Evolutionary conservation across 2,888 invertebrate species (phyloP).

Genomic region (Drosophila setosimentum): DNA sequence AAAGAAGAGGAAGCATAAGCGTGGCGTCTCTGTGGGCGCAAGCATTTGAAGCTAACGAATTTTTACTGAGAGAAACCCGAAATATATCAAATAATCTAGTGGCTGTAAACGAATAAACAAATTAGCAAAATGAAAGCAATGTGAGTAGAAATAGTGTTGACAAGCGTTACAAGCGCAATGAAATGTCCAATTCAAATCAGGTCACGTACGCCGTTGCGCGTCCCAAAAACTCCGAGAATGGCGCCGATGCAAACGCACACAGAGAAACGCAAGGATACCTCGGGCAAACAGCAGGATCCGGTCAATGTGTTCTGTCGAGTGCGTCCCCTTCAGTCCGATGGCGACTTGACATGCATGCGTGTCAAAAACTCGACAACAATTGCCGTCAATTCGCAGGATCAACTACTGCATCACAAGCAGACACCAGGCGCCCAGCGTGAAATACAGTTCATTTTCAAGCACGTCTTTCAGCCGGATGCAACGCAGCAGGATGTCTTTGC

Average conservation of each 20-base stretch:
- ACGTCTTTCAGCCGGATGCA: constrained; percentile 93
- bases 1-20: constrained; percentile 47
- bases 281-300: constrained; percentile 87
- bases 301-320: constrained; percentile 96
- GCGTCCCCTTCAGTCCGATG: constrained; percentile 90
- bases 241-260: constrained; percentile 29
- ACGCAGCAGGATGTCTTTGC: constrained; percentile 93
- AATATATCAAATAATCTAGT: background rate
- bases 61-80: background rate
- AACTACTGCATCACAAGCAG: constrained; percentile 87
- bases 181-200: constrained; percentile 42
- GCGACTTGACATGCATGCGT: constrained; percentile 89
- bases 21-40: constrained; percentile 75
- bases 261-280: constrained; percentile 58
- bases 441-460: constrained; percentile 92
- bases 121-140: constrained; percentile 62
- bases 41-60: constrained; percentile 68
- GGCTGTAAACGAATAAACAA: constrained; percentile 1
- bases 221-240: constrained; percentile 63
- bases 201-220: constrained; percentile 79
- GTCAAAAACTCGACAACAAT: constrained; percentile 90
- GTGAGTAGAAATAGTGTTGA: constrained; percentile 52
- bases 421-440: constrained; percentile 87
- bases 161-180: background rate
- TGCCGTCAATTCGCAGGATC: constrained; percentile 88